Percentiles rank a stretch among this genome's conserved stretches.
These are phyloP conservation scores for Pseudopipra pipra DNA, from an alignment of 2,113 vertebrate genomes.

Conservation along the genomic window DNA sequence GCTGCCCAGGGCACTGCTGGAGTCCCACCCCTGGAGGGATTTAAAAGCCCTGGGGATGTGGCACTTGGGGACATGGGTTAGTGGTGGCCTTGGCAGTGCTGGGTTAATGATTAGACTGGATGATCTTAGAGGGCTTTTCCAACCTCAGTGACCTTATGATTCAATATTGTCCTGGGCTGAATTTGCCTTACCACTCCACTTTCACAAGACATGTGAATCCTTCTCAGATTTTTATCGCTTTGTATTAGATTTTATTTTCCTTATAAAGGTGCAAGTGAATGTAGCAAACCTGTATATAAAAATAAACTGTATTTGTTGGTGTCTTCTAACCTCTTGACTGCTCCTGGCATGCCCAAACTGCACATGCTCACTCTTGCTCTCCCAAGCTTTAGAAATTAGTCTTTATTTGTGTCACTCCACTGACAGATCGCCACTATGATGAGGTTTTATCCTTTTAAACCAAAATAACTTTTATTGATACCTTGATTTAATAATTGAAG, in stretches of 20 bases:
- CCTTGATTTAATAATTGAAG: constrained; percentile 3
- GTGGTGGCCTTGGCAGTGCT: background rate
- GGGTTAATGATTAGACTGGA: background rate
- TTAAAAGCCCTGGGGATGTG: background rate
- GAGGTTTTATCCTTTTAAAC: constrained; percentile 11
- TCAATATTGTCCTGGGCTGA: background rate
- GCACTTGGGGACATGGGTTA: background rate
- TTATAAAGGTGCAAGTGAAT: background rate
- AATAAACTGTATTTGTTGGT: background rate
- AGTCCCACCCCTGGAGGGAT: background rate
- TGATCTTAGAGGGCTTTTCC: background rate
- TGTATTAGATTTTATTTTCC: background rate
- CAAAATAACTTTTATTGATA: constrained; percentile 30
- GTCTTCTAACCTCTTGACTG: background rate
- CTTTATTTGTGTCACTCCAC: background rate
- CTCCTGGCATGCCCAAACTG: background rate
- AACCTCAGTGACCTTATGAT: background rate
- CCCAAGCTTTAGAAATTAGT: background rate
- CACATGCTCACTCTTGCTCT: background rate
- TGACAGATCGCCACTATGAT: background rate
- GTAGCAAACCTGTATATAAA: background rate
- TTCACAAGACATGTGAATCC: background rate
- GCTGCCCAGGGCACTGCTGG: background rate
- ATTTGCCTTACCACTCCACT: background rate
- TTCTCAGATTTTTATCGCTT: background rate